Evolutionary conservation across 2,113 vertebrate species (phyloP).

Genomic region (Phalacrocorax pelagicus): DNA sequence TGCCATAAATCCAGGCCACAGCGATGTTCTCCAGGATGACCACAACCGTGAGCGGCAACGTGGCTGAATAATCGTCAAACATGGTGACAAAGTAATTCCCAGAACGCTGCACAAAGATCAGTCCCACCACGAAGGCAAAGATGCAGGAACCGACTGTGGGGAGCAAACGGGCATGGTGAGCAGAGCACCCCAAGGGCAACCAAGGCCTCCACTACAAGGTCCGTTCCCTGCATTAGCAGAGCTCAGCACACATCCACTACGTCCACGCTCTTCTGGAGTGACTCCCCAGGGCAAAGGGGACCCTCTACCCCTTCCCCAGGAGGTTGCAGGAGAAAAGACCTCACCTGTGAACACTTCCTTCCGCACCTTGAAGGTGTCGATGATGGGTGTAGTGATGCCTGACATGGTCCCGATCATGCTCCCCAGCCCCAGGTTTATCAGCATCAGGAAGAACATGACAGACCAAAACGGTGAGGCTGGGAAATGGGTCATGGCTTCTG

Average conservation of each 20-base stretch:
- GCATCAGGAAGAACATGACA: slow-evolving; percentile 99
- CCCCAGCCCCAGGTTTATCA: slow-evolving; percentile 96
- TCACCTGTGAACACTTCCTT: slow-evolving; percentile 97
- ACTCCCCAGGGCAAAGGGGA: not conserved
- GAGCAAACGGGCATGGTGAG: slow-evolving; percentile 15
- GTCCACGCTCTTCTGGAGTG: not conserved
- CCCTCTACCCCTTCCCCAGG: not conserved
- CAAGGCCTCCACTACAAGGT: not conserved
- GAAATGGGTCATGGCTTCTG: slow-evolving; percentile 98
- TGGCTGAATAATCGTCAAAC: slow-evolving; percentile 98
- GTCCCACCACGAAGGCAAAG: slow-evolving; percentile 90
- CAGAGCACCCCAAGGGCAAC: not conserved
- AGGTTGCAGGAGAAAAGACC: not conserved
- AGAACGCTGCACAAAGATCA: slow-evolving; percentile 97
- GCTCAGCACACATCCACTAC: fast-evolving
- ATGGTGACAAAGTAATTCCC: slow-evolving; percentile 99
- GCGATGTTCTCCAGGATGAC: slow-evolving; percentile 97
- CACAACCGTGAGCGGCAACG: slow-evolving; percentile 92
- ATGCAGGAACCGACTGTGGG: slow-evolving; percentile 90
- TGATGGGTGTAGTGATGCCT: slow-evolving; percentile 94
- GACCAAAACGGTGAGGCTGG: slow-evolving; percentile 97
- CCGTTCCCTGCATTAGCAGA: not conserved
- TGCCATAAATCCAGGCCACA: slow-evolving; percentile 97
- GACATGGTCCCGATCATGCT: slow-evolving; percentile 99
- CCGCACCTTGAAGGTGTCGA: slow-evolving; percentile 96